Evolutionary conservation across 2,797 vertebrate genomes (phyloP).

Genomic region (Danio albolineatus): DNA sequence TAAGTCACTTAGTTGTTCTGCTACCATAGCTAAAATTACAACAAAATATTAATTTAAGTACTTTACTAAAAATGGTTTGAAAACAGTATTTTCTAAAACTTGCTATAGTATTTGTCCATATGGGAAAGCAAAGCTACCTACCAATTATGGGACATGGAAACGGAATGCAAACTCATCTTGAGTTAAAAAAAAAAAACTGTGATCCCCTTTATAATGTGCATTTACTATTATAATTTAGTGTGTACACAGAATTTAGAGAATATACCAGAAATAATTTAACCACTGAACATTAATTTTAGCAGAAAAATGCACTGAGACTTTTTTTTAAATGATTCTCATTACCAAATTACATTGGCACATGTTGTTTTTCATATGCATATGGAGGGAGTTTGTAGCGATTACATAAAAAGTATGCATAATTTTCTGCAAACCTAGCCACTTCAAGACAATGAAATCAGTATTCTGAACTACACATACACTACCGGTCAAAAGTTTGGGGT

Average conservation of each 20-base stretch:
- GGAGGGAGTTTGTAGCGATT: not conserved
- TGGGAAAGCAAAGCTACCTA: not conserved
- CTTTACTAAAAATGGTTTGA: no score
- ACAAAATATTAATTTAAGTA: no score
- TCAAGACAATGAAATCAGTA: not conserved
- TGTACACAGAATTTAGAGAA: no score
- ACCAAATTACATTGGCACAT: not conserved
- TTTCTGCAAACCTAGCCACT: not conserved
- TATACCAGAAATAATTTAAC: no score
- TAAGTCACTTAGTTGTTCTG: no score
- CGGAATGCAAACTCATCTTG: conserved; percentile 12
- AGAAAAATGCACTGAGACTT: not conserved
- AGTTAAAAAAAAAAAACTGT: no score
- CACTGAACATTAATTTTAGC: not conserved
- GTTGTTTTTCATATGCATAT: not conserved
- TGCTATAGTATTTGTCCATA: no score
- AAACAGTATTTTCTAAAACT: no score
- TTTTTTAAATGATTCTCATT: not conserved
- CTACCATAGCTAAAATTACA: no score
- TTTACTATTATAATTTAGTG: not conserved
- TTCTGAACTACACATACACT: no score
- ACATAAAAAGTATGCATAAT: not conserved
- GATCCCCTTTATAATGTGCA: not conserved
- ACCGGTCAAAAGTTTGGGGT: no score
- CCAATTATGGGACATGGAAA: not conserved